phyloP scores from a whole-genome alignment of 2,888 invertebrate genomes.

The Agrilus cyanescens region DNA sequence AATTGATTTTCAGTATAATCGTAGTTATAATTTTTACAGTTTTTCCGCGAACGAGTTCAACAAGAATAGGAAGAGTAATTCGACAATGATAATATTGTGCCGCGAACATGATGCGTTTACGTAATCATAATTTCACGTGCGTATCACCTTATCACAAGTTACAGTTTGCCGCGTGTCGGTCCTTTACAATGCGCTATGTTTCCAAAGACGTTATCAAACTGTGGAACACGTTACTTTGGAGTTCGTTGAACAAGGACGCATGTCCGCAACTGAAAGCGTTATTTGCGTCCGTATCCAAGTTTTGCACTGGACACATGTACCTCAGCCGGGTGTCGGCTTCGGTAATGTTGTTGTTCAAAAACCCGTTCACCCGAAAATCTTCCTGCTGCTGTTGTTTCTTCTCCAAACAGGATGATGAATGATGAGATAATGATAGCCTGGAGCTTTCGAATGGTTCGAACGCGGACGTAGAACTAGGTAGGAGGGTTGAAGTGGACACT shows the following conservation, averaged over 20 bases:
- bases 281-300: constrained; percentile 16
- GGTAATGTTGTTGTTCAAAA: constrained; percentile 26
- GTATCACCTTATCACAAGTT: constrained; percentile 15
- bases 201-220: constrained; percentile 47
- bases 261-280: constrained; percentile 47
- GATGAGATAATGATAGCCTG: no score
- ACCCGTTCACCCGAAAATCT: constrained; percentile 20
- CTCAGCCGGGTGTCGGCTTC: constrained; percentile 16
- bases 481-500: no score
- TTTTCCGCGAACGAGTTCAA: no score
- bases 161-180: constrained; percentile 8
- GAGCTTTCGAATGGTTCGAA: no score
- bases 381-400: constrained; percentile 10
- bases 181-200: constrained; percentile 31
- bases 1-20: no score
- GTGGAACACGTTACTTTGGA: constrained; percentile 47
- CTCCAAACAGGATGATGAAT: no score
- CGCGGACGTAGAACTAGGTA: no score
- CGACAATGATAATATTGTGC: no score
- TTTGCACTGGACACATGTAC: constrained; percentile 16
- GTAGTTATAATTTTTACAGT: no score
- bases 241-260: constrained; percentile 51
- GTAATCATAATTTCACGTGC: no score
- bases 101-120: no score
- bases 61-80: no score